Evolutionary conservation across 2,888 invertebrate genomes (phyloP).

Genomic region (Pollenia angustigena): DNA sequence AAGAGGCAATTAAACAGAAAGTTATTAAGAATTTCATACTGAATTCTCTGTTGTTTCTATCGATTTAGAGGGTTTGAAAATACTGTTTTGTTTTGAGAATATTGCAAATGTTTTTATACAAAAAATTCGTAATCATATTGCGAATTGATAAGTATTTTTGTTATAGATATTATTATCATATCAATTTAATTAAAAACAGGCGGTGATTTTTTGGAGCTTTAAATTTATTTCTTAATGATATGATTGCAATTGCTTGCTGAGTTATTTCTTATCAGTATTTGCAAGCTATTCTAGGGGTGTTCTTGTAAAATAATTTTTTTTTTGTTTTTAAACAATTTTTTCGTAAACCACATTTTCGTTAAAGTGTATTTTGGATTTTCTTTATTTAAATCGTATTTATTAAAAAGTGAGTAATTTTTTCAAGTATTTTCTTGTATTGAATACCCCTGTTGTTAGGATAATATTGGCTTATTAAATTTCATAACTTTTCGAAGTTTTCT

Average conservation of each 20-base stretch:
- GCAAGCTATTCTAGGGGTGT: neutral
- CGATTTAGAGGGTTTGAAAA: neutral
- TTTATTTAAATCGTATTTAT: too few relatives aligned
- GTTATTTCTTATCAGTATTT: slow-evolving; percentile 4
- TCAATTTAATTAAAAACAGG: slow-evolving; percentile 35
- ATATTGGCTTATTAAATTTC: neutral
- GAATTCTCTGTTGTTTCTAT: neutral
- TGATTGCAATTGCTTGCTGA: slow-evolving; percentile 1
- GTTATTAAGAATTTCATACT: slow-evolving; percentile 71
- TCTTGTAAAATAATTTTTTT: neutral
- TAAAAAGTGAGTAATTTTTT: neutral
- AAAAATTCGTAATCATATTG: neutral
- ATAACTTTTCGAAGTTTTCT: neutral
- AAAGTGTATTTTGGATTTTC: too few relatives aligned
- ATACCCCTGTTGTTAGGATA: neutral
- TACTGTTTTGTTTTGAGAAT: slow-evolving; percentile 17
- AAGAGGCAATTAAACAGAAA: slow-evolving; percentile 63
- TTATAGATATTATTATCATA: slow-evolving; percentile 17
- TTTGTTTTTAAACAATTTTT: slow-evolving; percentile 2
- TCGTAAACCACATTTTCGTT: too few relatives aligned
- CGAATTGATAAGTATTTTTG: neutral
- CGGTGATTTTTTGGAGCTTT: slow-evolving; percentile 8
- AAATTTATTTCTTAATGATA: neutral
- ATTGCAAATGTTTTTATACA: slow-evolving; percentile 27
- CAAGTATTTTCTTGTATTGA: neutral